Percentiles rank a stretch among this genome's conserved stretches.
Evolutionary conservation across 2,888 invertebrate species (phyloP).

Genomic region (Chironomus riparius): DNA sequence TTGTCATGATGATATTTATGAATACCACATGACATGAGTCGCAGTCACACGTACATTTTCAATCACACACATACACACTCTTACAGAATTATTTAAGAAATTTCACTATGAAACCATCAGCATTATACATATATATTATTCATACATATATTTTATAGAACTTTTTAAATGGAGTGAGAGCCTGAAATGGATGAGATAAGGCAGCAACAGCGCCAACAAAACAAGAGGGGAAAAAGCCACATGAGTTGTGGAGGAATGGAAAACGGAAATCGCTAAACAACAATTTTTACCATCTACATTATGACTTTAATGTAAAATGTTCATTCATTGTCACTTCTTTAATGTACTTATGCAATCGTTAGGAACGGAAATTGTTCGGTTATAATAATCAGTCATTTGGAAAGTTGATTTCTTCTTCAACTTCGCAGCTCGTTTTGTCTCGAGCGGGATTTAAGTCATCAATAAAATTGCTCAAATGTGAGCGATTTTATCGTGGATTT

Average conservation of each 20-base stretch:
- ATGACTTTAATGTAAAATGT: background rate
- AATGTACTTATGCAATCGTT: background rate
- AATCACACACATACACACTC: background rate
- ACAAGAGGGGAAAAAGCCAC: too few species aligned
- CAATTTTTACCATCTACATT: background rate
- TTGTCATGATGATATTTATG: background rate
- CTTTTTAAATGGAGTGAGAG: background rate
- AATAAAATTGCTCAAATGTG: too few species aligned
- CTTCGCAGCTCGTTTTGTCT: background rate
- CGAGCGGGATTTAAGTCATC: too few species aligned
- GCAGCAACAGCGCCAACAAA: background rate
- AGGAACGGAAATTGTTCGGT: background rate
- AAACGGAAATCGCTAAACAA: background rate
- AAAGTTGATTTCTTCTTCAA: background rate
- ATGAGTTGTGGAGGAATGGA: background rate
- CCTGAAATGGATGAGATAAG: background rate
- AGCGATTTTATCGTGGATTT: too few species aligned
- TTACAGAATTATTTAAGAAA: too few species aligned
- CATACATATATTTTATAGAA: too few species aligned
- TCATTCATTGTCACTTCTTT: background rate
- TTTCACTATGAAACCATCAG: too few species aligned
- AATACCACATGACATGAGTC: background rate
- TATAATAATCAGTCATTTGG: background rate
- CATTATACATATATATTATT: too few species aligned
- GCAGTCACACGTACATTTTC: background rate